Conservation (phyloP, 2,113 vertebrate species). For the Alexandromys fortis region DNA sequence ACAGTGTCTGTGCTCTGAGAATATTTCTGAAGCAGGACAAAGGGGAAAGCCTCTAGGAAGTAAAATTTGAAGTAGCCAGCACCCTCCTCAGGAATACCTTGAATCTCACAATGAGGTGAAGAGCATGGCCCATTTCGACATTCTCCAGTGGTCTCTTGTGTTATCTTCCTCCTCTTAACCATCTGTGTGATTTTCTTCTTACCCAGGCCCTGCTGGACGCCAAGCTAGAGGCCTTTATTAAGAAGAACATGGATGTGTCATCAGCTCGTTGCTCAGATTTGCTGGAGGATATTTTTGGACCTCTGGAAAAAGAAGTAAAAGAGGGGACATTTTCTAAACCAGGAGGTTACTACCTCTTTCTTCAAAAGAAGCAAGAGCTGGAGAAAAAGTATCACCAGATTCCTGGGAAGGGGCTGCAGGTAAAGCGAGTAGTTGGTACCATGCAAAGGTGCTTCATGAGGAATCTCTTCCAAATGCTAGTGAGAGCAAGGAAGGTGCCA, state of each 20-base stretch:
- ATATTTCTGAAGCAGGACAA: not conserved
- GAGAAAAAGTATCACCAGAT: slow-evolving; percentile 45
- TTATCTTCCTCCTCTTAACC: not conserved
- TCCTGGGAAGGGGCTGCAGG: slow-evolving; percentile 76
- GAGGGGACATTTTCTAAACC: slow-evolving; percentile 55
- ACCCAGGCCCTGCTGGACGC: slow-evolving; percentile 41
- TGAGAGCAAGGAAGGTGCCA: not conserved
- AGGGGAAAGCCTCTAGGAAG: not conserved
- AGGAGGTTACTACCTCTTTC: slow-evolving; percentile 52
- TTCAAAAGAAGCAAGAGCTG: slow-evolving; percentile 40
- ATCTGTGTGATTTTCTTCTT: not conserved
- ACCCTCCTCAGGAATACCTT: not conserved
- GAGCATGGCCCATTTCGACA: not conserved
- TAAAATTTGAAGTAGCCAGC: not conserved
- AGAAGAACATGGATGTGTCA: slow-evolving; percentile 63
- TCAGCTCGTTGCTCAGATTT: slow-evolving; percentile 31
- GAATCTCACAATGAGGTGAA: not conserved
- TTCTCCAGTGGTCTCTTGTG: not conserved
- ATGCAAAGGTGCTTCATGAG: not conserved
- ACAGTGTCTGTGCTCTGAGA: not conserved
- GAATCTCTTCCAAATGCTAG: not conserved
- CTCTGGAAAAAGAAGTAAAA: slow-evolving; percentile 59
- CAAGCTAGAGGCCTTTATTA: slow-evolving; percentile 48
- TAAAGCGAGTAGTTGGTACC: not conserved
- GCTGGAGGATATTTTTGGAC: slow-evolving; percentile 66